phyloP scores from a whole-genome alignment of 1,140 invertebrate genomes.

The Acyrthosiphon pisum region DNA sequence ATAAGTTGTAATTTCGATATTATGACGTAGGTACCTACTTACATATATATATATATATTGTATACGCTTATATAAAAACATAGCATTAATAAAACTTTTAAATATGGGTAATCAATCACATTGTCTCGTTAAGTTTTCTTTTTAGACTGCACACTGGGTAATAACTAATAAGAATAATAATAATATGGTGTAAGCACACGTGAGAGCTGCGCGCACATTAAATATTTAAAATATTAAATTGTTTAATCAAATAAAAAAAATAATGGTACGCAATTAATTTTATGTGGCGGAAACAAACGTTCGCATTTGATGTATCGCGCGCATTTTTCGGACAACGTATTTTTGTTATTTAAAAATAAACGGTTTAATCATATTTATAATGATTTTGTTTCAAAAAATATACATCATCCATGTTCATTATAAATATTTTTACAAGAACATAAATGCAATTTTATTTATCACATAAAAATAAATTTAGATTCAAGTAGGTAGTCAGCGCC shows the following conservation, averaged over 20 bases:
- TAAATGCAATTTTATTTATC: neutral
- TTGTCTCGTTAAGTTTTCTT: conserved; percentile 18
- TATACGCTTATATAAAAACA: neutral
- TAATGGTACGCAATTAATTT: conserved; percentile 16
- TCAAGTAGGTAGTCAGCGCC: neutral
- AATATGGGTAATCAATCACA: neutral
- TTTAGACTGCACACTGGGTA: neutral
- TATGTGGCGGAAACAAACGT: conserved; percentile 27
- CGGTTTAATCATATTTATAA: conserved; percentile 39
- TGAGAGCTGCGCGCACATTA: neutral
- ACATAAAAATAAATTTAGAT: conserved; percentile 23
- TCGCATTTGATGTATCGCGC: neutral
- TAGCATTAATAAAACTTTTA: neutral
- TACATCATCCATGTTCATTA: neutral
- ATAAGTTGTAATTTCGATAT: too few relatives aligned
- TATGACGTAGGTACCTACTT: neutral
- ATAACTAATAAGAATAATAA: neutral
- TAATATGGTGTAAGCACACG: neutral
- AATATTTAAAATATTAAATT: conserved; percentile 27
- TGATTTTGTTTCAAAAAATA: conserved; percentile 20
- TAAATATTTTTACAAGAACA: conserved; percentile 31
- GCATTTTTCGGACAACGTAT: conserved; percentile 24
- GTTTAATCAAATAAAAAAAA: conserved; percentile 32
- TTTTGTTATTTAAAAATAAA: conserved; percentile 46
- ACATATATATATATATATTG: neutral